Evolutionary conservation across 2,888 invertebrate species (phyloP), one percentile per base, ranked within the genome.

Genomic region (Nomada fucata): DNA sequence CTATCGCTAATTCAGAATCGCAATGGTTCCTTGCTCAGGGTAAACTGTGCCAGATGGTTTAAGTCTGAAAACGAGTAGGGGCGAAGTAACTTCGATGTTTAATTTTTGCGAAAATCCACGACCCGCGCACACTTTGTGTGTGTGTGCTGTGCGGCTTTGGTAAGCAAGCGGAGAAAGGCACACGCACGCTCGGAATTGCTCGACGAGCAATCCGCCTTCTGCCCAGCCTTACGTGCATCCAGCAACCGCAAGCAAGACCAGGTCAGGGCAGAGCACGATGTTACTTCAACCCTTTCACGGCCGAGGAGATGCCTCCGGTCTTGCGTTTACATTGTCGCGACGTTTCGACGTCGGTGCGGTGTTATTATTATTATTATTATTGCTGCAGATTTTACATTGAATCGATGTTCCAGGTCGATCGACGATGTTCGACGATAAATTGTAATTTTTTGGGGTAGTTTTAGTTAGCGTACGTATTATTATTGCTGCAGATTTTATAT

Each of bases 181-280:
- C 79, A 85, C 78, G 83, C 85, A 79, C 77, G 76, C 74, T 85
- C 80, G 65, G 84, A 81, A 86, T 85, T 75, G 74, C 71, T 83
- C 67, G 74, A 74, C 80, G 76, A 86, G 79, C 72, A 79, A 85
- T 86, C 76, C 53, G 67, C 70, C 68, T 72, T 11, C 57, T 59
- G 78, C 80, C 77, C 81, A 73, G 63, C 63, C 69, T 84, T 78
- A 86, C 67, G 61, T 83, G 63, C 71, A 86, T 73, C 57, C 63
- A 85, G 61, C 70, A 68, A 84, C 70, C n/a, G 64, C 61, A 69
- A 63, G 76, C 64, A 57, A 85, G 83, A 86, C 63, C 85, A 74
- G 85, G 83, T 85, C 85, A 83, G 86, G 74, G 76, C 80, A 85
- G 83, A 70, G 75, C 77, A 85, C 74, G 57, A 71, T n/a, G 55